Percentiles rank a stretch among this genome's conserved stretches.
Conservation (phyloP, 1,140 invertebrate species). For the Thalassaphorura encarpata region DNA sequence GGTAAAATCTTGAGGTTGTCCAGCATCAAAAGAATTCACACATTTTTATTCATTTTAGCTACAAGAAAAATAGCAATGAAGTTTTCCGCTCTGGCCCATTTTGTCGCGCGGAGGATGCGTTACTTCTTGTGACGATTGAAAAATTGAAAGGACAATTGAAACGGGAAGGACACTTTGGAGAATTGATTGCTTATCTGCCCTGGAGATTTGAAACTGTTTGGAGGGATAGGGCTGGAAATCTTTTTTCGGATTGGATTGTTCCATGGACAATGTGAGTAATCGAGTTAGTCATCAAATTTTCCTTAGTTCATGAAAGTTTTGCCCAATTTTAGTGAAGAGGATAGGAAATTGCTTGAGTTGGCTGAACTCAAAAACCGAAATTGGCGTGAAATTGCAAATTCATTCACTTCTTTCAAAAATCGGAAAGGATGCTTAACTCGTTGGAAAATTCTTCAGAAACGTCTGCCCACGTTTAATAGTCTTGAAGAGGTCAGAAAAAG, state of each 20-base stretch:
- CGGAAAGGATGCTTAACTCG: slow-evolving; percentile 30
- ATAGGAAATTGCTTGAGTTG: slow-evolving; percentile 15
- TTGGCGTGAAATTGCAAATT: slow-evolving; percentile 24
- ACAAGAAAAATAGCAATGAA: slow-evolving; percentile 12
- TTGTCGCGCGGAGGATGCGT: slow-evolving; percentile 24
- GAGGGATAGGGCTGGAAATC: slow-evolving; percentile 29
- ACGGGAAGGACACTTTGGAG: slow-evolving; percentile 26
- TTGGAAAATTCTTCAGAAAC: slow-evolving; percentile 21
- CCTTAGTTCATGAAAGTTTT: not conserved
- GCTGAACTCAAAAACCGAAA: slow-evolving; percentile 16
- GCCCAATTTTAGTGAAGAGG: slow-evolving; percentile 21
- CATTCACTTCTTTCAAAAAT: slow-evolving; percentile 29
- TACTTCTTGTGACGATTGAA: slow-evolving; percentile 26
- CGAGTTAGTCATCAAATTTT: not conserved
- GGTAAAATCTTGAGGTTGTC: not conserved
- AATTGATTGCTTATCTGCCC: slow-evolving; percentile 24
- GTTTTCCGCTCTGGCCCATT: slow-evolving; percentile 20
- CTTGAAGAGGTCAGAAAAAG: slow-evolving; percentile 22
- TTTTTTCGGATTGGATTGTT: slow-evolving; percentile 30
- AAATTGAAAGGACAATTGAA: slow-evolving; percentile 22
- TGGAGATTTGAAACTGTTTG: slow-evolving; percentile 32
- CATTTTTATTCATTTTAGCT: not conserved
- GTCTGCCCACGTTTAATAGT: slow-evolving; percentile 5
- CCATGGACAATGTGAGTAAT: slow-evolving; percentile 30
- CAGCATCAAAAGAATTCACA: not conserved